A percentile compares a stretch with the other conserved stretches of the same genome.
Conservation (phyloP, 2,888 invertebrate genomes). For the Ceriagrion tenellum region DNA sequence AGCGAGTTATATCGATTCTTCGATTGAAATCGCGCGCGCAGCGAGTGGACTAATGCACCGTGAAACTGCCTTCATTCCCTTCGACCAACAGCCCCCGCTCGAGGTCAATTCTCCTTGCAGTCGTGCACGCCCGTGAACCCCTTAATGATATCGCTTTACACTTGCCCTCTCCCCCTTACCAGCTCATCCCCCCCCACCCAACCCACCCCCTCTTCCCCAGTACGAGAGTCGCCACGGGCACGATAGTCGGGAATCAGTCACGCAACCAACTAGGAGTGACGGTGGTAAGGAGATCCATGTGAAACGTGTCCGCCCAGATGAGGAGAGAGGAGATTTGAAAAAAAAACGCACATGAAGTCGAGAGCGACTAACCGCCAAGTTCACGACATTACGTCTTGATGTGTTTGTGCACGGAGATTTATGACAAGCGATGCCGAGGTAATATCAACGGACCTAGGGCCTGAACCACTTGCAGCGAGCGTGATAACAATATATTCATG, state of each 20-base stretch:
- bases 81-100: not conserved
- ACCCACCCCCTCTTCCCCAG: too few species aligned
- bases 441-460: not conserved
- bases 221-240: not conserved
- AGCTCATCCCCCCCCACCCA: too few species aligned
- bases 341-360: not conserved
- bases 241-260: slow-evolving; percentile 26
- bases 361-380: not conserved
- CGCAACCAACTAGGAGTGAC: slow-evolving; percentile 20
- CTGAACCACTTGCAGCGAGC: not conserved
- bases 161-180: not conserved
- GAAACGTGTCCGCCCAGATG: not conserved
- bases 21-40: not conserved
- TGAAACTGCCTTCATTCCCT: not conserved
- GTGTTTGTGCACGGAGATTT: not conserved
- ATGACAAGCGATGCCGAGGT: not conserved
- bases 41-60: not conserved
- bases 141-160: slow-evolving; percentile 35
- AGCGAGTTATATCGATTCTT: too few species aligned
- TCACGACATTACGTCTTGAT: slow-evolving; percentile 11
- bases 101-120: slow-evolving; percentile 28
- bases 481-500: slow-evolving; percentile 21
- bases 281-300: not conserved
- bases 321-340: not conserved
- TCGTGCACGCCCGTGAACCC: not conserved